These are phyloP conservation scores for Daubentonia madagascariensis DNA, from an alignment of 2,113 vertebrate species.

Conservation along the genomic window DNA sequence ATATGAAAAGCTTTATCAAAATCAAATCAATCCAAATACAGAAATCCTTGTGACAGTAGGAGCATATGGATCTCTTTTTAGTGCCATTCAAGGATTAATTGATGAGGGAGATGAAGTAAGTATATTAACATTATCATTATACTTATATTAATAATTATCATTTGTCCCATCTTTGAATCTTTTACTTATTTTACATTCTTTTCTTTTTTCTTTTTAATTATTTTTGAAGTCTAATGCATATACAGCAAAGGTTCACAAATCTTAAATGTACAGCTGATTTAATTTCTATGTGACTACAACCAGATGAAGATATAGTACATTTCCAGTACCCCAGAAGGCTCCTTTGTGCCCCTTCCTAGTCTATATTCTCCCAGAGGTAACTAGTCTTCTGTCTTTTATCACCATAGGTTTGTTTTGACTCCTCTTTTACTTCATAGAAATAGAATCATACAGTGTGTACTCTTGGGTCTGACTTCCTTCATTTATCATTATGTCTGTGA, in stretches of 20 bases:
- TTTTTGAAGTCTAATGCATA: background rate
- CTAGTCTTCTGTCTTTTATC: background rate
- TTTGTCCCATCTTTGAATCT: background rate
- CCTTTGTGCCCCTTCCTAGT: background rate
- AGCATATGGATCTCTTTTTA: slow-evolving; percentile 94
- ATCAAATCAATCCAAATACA: slow-evolving; percentile 89
- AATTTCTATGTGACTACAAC: background rate
- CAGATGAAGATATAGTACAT: background rate
- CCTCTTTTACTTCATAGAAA: background rate
- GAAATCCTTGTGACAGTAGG: slow-evolving; percentile 95
- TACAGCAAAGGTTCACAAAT: background rate
- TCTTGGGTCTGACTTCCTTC: background rate
- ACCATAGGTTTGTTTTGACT: background rate
- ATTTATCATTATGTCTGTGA: background rate
- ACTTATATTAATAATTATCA: background rate
- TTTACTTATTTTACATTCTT: background rate
- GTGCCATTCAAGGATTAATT: slow-evolving; percentile 91
- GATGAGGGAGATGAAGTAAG: slow-evolving; percentile 95
- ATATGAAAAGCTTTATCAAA: slow-evolving; percentile 88
- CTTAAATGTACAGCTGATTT: background rate
- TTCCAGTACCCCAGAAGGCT: background rate
- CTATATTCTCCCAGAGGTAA: background rate
- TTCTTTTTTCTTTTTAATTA: background rate
- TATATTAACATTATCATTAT: background rate
- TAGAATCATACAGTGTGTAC: background rate